These are phyloP conservation scores for Phrynocephalus versicolor DNA, from an alignment of 2,113 vertebrate genomes.

Conservation along the genomic window DNA sequence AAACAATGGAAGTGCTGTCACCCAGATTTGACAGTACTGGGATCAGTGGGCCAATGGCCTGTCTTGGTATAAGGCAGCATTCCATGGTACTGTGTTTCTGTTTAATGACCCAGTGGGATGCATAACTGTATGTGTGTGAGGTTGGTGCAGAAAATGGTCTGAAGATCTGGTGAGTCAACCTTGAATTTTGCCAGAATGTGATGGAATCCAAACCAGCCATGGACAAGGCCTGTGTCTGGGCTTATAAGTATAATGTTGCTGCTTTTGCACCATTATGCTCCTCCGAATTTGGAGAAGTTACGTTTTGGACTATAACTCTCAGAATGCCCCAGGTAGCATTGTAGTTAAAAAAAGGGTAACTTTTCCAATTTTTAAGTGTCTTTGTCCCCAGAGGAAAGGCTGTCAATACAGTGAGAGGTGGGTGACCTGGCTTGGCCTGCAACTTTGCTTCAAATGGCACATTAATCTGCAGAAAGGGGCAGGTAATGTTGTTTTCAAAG, in stretches of 20 bases:
- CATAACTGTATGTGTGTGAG: background rate
- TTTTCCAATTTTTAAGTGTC: too few relatives aligned
- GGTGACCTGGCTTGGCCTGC: too few relatives aligned
- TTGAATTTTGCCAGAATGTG: background rate
- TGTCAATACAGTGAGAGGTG: too few relatives aligned
- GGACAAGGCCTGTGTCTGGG: background rate
- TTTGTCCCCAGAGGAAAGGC: too few relatives aligned
- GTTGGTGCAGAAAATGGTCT: background rate
- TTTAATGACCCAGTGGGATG: background rate
- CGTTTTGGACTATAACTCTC: too few relatives aligned
- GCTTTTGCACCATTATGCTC: background rate
- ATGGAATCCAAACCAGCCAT: background rate
- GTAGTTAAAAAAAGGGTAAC: too few relatives aligned
- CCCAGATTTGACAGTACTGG: too few relatives aligned
- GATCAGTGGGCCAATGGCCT: too few relatives aligned
- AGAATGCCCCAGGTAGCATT: too few relatives aligned
- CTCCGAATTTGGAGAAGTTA: background rate
- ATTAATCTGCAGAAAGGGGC: background rate
- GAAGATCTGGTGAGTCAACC: too few relatives aligned
- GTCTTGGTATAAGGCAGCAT: background rate
- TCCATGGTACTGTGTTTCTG: background rate
- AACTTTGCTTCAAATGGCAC: background rate
- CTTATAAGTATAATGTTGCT: background rate
- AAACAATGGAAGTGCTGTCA: too few relatives aligned
- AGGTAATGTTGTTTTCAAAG: background rate